Base-by-base conservation (phyloP, 2,797 vertebrate species). In the Ibycter americanus region DNA sequence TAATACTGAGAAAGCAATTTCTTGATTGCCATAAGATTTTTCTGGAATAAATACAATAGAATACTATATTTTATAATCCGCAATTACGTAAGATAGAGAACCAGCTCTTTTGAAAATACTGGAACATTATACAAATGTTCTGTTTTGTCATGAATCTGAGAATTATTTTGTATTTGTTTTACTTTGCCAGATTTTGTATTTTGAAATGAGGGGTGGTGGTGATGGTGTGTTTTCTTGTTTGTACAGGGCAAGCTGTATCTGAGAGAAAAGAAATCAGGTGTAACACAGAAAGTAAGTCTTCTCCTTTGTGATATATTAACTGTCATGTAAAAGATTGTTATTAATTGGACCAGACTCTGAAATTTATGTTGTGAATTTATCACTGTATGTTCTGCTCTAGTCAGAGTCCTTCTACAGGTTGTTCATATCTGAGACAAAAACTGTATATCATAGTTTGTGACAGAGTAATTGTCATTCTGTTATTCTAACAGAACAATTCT, bases 371-470 rank as follows among this genome's bases (percentile, higher is more conserved):
- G 11, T 34, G 23, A 36, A 32, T 87, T 40, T 55, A 16, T 42
- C 4, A 12, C 4, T 49, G 0, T 17, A 27, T 58, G 3, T 73
- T 84, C 19, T 54, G 4, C 6, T 4, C 13, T 62, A 1, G 0
- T 17, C 23, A 58, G 36, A 62, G 6, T 1, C 12, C 4, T 73
- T 46, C 14, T 29, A 47, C 16, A 8, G 5, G 5, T 46, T 65
- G 15, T 13, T 42, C 5, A 21, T 18, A 8, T 26, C 34, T 19
- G 20, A 78, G 47, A 31, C 7, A 87, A 76, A 83, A 47, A 31
- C 11, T 11, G 8, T 56, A 11, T 15, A 40, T 3, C 15, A 46
- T 34, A 40, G 5, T 58, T 86, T 38, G 21, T 74, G n/a, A 17
- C 3, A 74, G 12, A 47, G 5, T 29, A 87, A 52, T 52, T 84